Percentiles rank a stretch among this genome's conserved stretches.
phyloP scores from a whole-genome alignment of 2,113 vertebrate species.

The Bothrops jararaca region DNA sequence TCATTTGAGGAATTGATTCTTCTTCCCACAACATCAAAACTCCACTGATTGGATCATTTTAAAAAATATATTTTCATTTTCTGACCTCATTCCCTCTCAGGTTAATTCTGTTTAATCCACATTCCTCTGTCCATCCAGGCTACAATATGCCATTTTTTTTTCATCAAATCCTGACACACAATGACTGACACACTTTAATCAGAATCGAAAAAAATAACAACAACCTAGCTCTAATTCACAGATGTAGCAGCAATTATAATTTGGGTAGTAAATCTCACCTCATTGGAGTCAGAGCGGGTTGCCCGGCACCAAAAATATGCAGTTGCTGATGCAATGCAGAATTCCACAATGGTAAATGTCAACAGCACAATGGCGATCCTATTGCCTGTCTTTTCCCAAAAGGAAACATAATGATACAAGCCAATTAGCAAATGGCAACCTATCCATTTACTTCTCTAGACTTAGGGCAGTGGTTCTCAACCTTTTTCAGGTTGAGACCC shows the following conservation, averaged over 20 bases:
- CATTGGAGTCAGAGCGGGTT: conserved; percentile 31
- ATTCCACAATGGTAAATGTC: conserved; percentile 33
- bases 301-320: conserved; percentile 31
- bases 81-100: neutral
- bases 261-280: conserved; percentile 4
- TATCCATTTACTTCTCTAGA: neutral
- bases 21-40: neutral
- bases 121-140: neutral
- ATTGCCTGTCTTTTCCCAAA: conserved; percentile 21
- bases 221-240: neutral
- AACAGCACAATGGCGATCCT: conserved; percentile 28
- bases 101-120: neutral
- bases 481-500: no score
- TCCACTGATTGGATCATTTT: neutral
- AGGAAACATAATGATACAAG: conserved; percentile 6
- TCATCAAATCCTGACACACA: neutral
- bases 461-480: no score
- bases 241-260: neutral
- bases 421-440: neutral
- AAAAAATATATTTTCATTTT: neutral
- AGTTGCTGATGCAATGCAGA: conserved; percentile 27
- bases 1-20: neutral
- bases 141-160: neutral
- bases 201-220: neutral
- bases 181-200: neutral